A percentile compares a stretch with the other conserved stretches of the same genome.
These are phyloP conservation scores for Apodemus speciosus DNA, from an alignment of 2,113 vertebrate genomes.

Conservation along the genomic window DNA sequence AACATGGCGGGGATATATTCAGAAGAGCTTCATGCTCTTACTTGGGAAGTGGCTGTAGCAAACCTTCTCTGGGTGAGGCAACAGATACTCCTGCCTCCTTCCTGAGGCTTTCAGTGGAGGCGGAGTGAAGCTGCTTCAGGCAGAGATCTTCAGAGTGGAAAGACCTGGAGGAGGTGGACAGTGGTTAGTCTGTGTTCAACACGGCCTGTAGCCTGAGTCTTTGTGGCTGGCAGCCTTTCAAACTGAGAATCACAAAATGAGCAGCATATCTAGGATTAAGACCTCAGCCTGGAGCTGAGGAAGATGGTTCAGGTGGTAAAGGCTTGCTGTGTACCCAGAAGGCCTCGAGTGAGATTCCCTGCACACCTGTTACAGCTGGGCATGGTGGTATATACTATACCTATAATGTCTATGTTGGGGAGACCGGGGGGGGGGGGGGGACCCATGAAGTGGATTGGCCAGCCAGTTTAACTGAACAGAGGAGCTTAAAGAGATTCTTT, in stretches of 20 bases:
- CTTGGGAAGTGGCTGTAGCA: not conserved
- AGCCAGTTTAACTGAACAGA: not conserved
- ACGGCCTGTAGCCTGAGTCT: not conserved
- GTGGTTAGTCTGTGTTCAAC: not conserved
- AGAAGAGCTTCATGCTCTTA: not conserved
- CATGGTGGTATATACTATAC: too few species aligned
- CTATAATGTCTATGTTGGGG: not conserved
- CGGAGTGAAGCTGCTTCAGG: not conserved
- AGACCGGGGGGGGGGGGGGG: not conserved
- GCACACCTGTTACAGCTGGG: not conserved
- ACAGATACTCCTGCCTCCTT: not conserved
- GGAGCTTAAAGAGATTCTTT: not conserved
- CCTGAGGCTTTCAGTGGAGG: not conserved
- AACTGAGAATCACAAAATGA: not conserved
- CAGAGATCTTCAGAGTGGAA: not conserved
- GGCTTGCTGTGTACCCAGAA: not conserved
- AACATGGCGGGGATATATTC: not conserved
- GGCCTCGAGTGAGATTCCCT: too few species aligned
- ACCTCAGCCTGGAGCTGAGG: not conserved
- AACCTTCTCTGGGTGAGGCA: not conserved
- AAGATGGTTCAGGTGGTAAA: not conserved
- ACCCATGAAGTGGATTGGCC: too few species aligned
- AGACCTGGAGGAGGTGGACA: not conserved
- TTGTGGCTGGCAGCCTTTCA: not conserved
- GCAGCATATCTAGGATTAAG: conserved; percentile 13